These are phyloP conservation scores for Paelopatides confundens DNA, from an alignment of 53 echinoderm and acorn worm genomes.

Conservation along the genomic window DNA sequence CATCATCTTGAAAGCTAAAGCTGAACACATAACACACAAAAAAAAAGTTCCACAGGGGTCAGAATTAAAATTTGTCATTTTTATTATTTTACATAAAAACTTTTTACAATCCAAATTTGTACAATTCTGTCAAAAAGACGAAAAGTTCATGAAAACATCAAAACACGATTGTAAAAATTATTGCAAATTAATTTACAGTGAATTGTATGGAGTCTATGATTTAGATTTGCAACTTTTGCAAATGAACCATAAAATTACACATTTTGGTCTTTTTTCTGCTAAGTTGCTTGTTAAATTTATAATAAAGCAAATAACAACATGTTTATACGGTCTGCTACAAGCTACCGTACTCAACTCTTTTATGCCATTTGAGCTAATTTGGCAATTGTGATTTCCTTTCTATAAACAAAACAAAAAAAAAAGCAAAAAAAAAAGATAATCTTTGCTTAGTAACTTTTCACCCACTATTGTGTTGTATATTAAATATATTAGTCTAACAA, in stretches of 20 bases:
- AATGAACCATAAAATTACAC: conserved; percentile 2
- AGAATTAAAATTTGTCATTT: conserved; percentile 1
- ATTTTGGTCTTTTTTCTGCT: conserved; percentile 9
- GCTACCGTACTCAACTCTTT: background rate
- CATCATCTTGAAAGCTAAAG: background rate
- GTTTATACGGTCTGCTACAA: too few relatives aligned
- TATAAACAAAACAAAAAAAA: too few relatives aligned
- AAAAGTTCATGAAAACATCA: background rate
- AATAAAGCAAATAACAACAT: too few relatives aligned
- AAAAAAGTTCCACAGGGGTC: background rate
- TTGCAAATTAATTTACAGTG: conserved; percentile 32
- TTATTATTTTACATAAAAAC: conserved; percentile 33
- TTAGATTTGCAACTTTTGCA: background rate
- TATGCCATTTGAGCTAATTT: background rate
- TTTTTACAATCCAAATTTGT: conserved; percentile 32
- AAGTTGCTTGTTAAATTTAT: too few relatives aligned
- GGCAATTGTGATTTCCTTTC: too few relatives aligned
- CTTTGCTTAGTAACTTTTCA: too few relatives aligned
- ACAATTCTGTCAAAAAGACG: background rate
- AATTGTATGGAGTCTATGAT: background rate
- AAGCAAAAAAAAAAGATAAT: too few relatives aligned
- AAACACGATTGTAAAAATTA: conserved; percentile 24
- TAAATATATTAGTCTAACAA: too few relatives aligned
- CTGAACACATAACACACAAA: background rate
- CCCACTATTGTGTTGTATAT: too few relatives aligned